Evolutionary conservation across 2,113 vertebrate species (phyloP).

Genomic region (Agelaius tricolor): DNA sequence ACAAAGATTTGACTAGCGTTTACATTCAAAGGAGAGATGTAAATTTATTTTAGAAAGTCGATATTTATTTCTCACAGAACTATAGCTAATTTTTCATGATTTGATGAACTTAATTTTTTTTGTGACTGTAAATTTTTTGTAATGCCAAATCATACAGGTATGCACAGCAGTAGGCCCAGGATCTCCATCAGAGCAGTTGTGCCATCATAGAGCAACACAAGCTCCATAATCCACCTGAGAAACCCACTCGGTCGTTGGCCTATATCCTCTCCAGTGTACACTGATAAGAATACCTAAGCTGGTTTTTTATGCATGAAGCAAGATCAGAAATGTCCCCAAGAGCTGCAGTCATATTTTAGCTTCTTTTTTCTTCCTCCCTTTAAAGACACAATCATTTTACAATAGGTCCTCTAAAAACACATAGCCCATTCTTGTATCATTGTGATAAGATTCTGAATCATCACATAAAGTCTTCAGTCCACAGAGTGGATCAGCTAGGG

Average conservation of each 20-base stretch:
- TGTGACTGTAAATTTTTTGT: neutral
- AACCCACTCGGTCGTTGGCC: neutral
- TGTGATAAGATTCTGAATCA: neutral
- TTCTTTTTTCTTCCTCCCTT: neutral
- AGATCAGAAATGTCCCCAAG: neutral
- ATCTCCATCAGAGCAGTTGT: neutral
- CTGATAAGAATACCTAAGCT: neutral
- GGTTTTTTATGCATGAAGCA: neutral
- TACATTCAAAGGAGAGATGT: neutral
- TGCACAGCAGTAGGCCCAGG: neutral
- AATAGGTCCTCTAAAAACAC: neutral
- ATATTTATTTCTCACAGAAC: neutral
- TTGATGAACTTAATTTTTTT: neutral
- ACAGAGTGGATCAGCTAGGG: neutral
- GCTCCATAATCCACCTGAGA: neutral
- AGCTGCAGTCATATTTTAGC: neutral
- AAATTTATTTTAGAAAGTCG: neutral
- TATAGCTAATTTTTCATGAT: neutral
- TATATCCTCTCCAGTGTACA: neutral
- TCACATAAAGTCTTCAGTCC: neutral
- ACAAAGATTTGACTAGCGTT: neutral
- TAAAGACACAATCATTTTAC: neutral
- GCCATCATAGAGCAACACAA: neutral
- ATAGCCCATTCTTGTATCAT: neutral
- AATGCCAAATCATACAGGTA: neutral